phyloP scores from a whole-genome alignment of 2,888 invertebrate species.

The Diabrotica balteata region DNA sequence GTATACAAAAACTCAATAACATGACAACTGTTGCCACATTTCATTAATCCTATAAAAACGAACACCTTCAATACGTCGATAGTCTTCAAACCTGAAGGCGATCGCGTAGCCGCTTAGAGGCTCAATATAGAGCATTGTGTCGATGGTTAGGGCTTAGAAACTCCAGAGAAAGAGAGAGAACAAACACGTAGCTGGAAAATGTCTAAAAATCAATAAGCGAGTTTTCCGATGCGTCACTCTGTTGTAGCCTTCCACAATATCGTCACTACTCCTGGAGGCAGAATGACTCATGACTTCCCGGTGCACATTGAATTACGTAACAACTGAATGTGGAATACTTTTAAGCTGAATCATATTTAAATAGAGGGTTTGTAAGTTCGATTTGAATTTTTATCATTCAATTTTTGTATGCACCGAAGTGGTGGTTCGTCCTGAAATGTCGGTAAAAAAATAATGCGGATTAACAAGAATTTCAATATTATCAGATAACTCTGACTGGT shows the following conservation, averaged over 20 bases:
- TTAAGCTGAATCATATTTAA: not conserved
- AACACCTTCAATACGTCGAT: not conserved
- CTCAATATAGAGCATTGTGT: constrained; percentile 57
- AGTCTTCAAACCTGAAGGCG: constrained; percentile 5
- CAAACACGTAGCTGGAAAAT: constrained; percentile 42
- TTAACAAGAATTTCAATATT: too few relatives aligned
- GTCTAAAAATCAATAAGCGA: constrained; percentile 50
- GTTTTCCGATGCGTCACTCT: constrained; percentile 53
- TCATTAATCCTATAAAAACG: not conserved
- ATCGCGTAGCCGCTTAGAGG: constrained; percentile 10
- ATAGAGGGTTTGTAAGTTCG: too few relatives aligned
- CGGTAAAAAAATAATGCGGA: too few relatives aligned
- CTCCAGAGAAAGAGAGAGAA: constrained; percentile 4
- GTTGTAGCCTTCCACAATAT: constrained; percentile 16
- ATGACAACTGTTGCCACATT: not conserved
- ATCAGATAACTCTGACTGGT: too few relatives aligned
- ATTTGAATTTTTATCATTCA: too few relatives aligned
- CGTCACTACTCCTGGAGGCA: constrained; percentile 1
- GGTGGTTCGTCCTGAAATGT: too few relatives aligned
- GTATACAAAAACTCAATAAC: not conserved
- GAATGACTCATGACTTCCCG: constrained; percentile 17
- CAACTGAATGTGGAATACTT: not conserved
- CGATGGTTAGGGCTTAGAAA: constrained; percentile 54
- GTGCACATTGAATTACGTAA: not conserved
- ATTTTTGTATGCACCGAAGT: too few relatives aligned